These are phyloP conservation scores for Drosophila aff. DNA, from an alignment of 1,140 invertebrate species.

Conservation along the genomic window DNA sequence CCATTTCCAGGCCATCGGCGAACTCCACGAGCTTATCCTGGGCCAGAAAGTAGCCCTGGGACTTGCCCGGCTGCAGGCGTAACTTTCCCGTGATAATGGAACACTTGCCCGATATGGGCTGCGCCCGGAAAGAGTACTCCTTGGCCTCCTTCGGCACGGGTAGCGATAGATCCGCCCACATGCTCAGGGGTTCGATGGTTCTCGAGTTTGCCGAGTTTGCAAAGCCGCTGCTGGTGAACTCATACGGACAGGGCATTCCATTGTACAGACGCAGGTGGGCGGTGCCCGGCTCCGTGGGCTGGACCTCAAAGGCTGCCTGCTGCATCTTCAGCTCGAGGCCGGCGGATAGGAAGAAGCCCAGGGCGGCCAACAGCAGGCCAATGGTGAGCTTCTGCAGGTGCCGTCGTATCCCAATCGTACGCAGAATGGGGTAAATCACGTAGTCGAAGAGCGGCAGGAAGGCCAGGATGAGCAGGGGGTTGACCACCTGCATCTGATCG, in stretches of 20 bases:
- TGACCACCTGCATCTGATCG: slow-evolving; percentile 96
- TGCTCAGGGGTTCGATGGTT: slow-evolving; percentile 49
- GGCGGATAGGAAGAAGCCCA: slow-evolving; percentile 95
- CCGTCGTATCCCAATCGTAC: slow-evolving; percentile 84
- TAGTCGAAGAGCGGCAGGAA: slow-evolving; percentile 95
- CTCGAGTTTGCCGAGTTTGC: not conserved
- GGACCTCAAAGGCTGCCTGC: slow-evolving; percentile 87
- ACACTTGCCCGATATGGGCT: slow-evolving; percentile 31
- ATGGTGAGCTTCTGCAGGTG: slow-evolving; percentile 91
- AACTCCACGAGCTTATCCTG: slow-evolving; percentile 53
- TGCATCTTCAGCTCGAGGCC: slow-evolving; percentile 92
- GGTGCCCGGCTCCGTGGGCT: slow-evolving; percentile 85
- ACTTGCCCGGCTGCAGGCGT: slow-evolving; percentile 66
- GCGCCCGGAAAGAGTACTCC: slow-evolving; percentile 45
- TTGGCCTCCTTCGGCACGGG: slow-evolving; percentile 1
- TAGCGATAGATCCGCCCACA: slow-evolving; percentile 66
- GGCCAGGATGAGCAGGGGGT: slow-evolving; percentile 93
- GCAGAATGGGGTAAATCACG: slow-evolving; percentile 88
- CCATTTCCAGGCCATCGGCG: slow-evolving; percentile 56
- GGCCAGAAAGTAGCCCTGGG: slow-evolving; percentile 85
- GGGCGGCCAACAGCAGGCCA: slow-evolving; percentile 94
- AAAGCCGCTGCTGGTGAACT: slow-evolving; percentile 34
- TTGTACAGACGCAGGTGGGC: slow-evolving; percentile 91
- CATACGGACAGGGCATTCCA: slow-evolving; percentile 86
- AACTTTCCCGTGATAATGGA: slow-evolving; percentile 46